Conservation (phyloP, 2,888 invertebrate genomes). For the Catonia carolina region DNA sequence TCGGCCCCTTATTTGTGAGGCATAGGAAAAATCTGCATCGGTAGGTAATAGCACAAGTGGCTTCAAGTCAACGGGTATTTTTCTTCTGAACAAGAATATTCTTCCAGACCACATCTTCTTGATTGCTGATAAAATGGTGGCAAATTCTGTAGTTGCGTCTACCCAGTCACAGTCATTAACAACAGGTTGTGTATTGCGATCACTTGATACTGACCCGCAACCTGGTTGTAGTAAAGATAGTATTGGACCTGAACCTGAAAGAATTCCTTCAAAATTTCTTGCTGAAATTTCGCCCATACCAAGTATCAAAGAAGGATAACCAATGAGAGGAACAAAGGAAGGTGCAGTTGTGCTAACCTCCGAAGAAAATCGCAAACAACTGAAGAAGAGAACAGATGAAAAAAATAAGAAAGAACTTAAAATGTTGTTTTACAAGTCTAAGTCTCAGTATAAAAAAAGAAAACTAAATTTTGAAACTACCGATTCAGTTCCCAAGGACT, state of each 20-base stretch:
- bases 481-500: neutral
- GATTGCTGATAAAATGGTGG: slow-evolving; percentile 2
- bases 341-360: neutral
- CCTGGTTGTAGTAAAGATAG: neutral
- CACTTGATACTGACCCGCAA: neutral
- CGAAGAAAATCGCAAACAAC: neutral
- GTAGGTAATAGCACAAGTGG: slow-evolving; percentile 9
- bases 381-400: neutral
- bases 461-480: neutral
- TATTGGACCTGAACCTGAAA: neutral
- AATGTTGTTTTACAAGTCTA: neutral
- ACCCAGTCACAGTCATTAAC: no score
- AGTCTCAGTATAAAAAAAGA: neutral
- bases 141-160: no score
- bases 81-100: neutral
- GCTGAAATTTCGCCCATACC: neutral
- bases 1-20: neutral
- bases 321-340: neutral
- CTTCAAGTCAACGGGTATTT: slow-evolving; percentile 7
- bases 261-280: neutral
- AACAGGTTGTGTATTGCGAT: no score
- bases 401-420: neutral
- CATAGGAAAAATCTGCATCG: slow-evolving; percentile 14
- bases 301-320: neutral
- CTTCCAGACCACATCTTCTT: slow-evolving; percentile 11